Percentiles rank a stretch among this genome's conserved stretches.
Conservation (phyloP, 2,888 invertebrate genomes). For the Xanthorhoe designata region DNA sequence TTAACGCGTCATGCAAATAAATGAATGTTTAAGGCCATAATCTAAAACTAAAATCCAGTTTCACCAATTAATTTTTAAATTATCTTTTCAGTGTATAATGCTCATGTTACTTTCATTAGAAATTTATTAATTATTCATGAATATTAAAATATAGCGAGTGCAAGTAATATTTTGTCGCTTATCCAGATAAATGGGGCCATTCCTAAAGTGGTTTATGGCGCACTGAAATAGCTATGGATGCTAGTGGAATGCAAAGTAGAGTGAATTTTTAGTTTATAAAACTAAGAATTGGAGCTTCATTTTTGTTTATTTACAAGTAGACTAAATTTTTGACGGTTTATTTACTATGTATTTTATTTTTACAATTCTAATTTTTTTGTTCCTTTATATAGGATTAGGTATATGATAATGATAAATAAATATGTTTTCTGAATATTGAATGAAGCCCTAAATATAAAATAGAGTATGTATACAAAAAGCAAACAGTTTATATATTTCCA, state of each 20-base stretch:
- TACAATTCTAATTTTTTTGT: neutral
- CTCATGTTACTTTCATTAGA: neutral
- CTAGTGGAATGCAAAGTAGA: conserved; percentile 1
- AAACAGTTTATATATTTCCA: neutral
- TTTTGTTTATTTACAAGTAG: neutral
- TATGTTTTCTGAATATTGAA: too few relatives aligned
- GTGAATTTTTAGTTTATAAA: neutral
- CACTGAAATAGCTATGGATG: neutral
- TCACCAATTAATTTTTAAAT: neutral
- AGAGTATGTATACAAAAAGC: neutral
- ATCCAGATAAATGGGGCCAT: conserved; percentile 16
- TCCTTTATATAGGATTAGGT: neutral
- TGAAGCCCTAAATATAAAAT: too few relatives aligned
- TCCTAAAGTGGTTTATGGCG: conserved; percentile 8
- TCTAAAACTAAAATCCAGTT: neutral
- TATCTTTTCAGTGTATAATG: neutral
- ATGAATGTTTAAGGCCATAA: neutral
- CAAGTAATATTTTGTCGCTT: conserved; percentile 13
- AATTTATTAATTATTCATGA: neutral
- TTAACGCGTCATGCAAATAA: neutral
- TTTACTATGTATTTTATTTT: too few relatives aligned
- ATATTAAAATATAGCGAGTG: neutral
- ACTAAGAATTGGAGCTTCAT: neutral
- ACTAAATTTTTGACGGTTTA: too few relatives aligned
- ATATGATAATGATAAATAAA: too few relatives aligned